Evolutionary conservation across 2,797 vertebrate species (phyloP).

Genomic region (Enteromius treurensis): DNA sequence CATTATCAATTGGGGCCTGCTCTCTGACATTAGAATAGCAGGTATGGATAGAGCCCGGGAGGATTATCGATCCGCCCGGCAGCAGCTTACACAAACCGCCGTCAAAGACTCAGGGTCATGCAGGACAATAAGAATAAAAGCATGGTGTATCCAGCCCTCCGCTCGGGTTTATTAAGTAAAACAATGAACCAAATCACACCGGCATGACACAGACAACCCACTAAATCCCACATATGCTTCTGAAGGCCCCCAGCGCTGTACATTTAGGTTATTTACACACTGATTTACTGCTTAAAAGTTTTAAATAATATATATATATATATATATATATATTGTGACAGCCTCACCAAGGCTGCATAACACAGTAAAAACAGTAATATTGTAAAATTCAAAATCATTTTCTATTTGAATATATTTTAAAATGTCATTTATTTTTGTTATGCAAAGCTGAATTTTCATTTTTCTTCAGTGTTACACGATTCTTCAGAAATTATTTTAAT

Average conservation of each 20-base stretch:
- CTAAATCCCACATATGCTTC: conserved; percentile 2
- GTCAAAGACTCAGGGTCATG: conserved; percentile 59
- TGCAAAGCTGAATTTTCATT: background rate
- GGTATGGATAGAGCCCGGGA: conserved; percentile 79
- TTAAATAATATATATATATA: background rate
- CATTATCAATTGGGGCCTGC: conserved; percentile 91
- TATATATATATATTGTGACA: background rate
- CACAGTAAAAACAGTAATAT: background rate
- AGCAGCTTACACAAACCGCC: conserved; percentile 59
- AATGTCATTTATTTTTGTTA: background rate
- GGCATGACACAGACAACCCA: conserved; percentile 15
- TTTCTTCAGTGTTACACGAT: background rate
- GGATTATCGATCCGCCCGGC: conserved; percentile 78
- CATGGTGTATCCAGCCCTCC: conserved; percentile 61
- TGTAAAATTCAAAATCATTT: background rate
- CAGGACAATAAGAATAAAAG: conserved; percentile 66
- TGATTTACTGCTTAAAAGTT: background rate
- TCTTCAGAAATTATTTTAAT: background rate
- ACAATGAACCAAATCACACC: conserved; percentile 39
- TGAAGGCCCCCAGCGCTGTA: background rate
- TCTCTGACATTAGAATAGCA: conserved; percentile 81
- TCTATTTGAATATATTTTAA: background rate
- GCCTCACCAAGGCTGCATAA: background rate
- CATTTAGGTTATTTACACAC: background rate
- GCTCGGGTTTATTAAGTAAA: conserved; percentile 38